Base-by-base conservation (phyloP, 1,140 invertebrate genomes). In the Drosophila tsacasi region DNA sequence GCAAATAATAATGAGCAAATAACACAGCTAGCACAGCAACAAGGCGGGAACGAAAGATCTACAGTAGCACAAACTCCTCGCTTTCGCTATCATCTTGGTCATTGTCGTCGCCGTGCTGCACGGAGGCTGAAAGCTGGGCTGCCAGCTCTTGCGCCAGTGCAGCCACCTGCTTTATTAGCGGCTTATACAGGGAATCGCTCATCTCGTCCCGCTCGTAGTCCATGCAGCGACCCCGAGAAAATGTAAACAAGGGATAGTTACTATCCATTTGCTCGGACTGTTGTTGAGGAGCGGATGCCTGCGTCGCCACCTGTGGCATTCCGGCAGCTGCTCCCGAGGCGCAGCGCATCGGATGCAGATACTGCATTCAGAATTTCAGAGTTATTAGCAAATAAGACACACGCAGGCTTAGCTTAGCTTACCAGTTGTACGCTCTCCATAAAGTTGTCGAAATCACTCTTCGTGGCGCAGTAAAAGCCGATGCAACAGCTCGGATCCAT, bases 401-500 rank as follows among this genome's bases (percentile, higher is more conserved):
- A 4, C 7, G 5, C 15, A 4, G 5, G 5, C 15, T 21, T 19
- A 0, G 0, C 0, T 37, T 30, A 10, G 21, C 93, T 93, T 87
- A 95, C 95, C 83, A 95, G 94, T 91, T 95, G 94, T 27, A 96
- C 95, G 63, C 94, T 94, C 91, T 96, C 95, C 40, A 96, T 93
- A 92, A 98, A 97, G 52, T 94, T 95, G 64, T 97, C 94, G 93
- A 98, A 97, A 73, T 98, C 96, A 61, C 95, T 94, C 93, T 95
- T 95, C 61, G 95, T 96, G 47, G 95, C 94, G 83, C 97, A 96
- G 93, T 97, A 98, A 93, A 98, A 98, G n/a, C 97, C 97, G 47
- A 98, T 95, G 78, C 97, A 97, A 93, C 97, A 98, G 61, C 97
- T 98, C 4, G 98, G 98, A 94, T 99, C 98, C 96, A 99, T 97